Evolutionary conservation across 2,888 invertebrate species (phyloP).

Genomic region (Spatulosminthurus flaviceps): DNA sequence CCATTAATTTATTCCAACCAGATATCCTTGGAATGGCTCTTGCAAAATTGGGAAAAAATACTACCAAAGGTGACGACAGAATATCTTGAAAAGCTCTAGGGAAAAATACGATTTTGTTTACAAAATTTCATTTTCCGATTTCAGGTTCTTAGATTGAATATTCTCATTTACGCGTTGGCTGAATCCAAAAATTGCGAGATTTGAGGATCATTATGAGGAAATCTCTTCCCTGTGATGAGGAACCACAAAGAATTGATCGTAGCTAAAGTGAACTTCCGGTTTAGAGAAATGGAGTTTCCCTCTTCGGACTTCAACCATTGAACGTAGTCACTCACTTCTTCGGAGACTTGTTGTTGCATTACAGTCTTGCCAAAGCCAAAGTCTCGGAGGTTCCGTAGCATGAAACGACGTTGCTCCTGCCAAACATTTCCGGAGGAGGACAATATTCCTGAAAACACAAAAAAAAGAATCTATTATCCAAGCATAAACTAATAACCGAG

Average conservation of each 20-base stretch:
- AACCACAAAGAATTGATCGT: conserved; percentile 50
- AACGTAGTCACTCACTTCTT: conserved; percentile 42
- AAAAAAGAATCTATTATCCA: too few species aligned
- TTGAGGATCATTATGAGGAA: conserved; percentile 23
- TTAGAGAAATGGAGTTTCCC: conserved; percentile 41
- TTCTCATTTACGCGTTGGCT: not conserved
- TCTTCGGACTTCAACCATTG: conserved; percentile 43
- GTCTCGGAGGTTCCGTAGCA: conserved; percentile 42
- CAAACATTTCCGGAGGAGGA: conserved; percentile 47
- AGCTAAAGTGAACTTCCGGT: conserved; percentile 46
- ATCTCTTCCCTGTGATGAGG: conserved; percentile 49
- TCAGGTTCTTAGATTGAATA: not conserved
- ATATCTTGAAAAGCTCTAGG: conserved; percentile 22
- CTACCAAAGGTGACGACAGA: not conserved
- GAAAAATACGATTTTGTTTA: not conserved
- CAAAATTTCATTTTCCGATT: not conserved
- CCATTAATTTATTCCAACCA: not conserved
- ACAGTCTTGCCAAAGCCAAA: conserved; percentile 49
- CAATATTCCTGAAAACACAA: too few species aligned
- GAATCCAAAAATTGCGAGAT: not conserved
- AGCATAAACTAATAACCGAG: too few species aligned
- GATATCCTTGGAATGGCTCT: not conserved
- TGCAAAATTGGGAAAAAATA: conserved; percentile 33
- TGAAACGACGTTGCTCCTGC: conserved; percentile 50
- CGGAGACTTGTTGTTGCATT: conserved; percentile 46